Evolutionary conservation across 1,140 invertebrate species (phyloP).

Genomic region (Papilio dardanus): DNA sequence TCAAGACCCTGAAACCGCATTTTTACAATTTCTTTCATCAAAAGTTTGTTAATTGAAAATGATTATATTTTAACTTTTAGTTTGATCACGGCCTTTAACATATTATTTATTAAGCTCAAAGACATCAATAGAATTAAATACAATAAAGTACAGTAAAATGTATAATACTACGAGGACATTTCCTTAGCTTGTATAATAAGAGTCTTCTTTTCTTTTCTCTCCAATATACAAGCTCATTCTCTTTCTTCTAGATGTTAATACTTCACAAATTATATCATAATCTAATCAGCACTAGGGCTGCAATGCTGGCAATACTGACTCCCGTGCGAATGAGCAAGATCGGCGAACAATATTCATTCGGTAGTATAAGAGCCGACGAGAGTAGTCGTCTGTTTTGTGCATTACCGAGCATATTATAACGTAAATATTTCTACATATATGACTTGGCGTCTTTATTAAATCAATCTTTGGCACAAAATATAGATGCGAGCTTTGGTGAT

Average conservation of each 20-base stretch:
- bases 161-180: neutral
- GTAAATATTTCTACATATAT: neutral
- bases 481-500: neutral
- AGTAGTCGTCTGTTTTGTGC: neutral
- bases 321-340: neutral
- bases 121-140: neutral
- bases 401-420: neutral
- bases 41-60: no score
- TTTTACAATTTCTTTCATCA: no score
- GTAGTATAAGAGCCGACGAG: neutral
- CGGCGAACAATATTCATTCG: neutral
- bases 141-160: neutral
- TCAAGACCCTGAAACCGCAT: neutral
- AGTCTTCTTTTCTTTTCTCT: conserved; percentile 4
- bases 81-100: neutral
- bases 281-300: neutral
- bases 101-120: neutral
- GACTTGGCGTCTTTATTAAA: neutral
- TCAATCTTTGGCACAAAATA: neutral
- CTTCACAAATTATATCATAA: neutral
- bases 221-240: neutral
- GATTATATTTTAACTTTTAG: no score
- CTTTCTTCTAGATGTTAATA: neutral
- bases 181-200: neutral
- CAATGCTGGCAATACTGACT: neutral